Evolutionary conservation across 2,797 vertebrate genomes (phyloP).

Genomic region (Phataginus tetradactyla): DNA sequence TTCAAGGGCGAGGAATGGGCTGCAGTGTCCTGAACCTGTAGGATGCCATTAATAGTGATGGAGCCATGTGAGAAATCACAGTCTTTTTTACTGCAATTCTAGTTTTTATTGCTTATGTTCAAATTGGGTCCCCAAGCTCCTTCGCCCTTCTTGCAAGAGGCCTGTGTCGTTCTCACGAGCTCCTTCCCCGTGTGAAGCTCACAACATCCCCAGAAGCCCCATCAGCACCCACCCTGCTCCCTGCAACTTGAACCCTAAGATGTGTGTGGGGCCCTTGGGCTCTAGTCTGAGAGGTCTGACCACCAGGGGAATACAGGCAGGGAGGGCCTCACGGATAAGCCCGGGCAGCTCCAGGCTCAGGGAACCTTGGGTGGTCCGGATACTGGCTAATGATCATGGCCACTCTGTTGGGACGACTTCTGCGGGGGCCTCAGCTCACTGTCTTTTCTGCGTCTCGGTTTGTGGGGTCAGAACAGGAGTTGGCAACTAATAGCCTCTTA

Average conservation of each 20-base stretch:
- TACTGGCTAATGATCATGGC: neutral
- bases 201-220: neutral
- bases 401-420: neutral
- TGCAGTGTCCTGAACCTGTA: neutral
- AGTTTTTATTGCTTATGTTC: neutral
- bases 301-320: fast-evolving
- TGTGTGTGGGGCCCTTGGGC: neutral
- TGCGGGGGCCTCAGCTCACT: neutral
- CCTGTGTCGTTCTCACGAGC: neutral
- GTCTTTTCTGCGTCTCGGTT: neutral
- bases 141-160: neutral
- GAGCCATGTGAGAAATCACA: neutral
- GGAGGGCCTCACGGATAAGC: neutral
- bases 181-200: neutral
- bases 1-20: neutral
- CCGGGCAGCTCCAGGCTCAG: neutral
- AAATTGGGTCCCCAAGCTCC: neutral
- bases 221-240: neutral
- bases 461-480: neutral
- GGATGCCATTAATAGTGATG: neutral
- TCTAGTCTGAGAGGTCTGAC: neutral
- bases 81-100: neutral
- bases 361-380: neutral
- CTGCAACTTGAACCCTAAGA: neutral
- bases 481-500: neutral